These are phyloP conservation scores for Ochropleura plecta DNA, from an alignment of 2,888 invertebrate genomes.

Conservation along the genomic window DNA sequence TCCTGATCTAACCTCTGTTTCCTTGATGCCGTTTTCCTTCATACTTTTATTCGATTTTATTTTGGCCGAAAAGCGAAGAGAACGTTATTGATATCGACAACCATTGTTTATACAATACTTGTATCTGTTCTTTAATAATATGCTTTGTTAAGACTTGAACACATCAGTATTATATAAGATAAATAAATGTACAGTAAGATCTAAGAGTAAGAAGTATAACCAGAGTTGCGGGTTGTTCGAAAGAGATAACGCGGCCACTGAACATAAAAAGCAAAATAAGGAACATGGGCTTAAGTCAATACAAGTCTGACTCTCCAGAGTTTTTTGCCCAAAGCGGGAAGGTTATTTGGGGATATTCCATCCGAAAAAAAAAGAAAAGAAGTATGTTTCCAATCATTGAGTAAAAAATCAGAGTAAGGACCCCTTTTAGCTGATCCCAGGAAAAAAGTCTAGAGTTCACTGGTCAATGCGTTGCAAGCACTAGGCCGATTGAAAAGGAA, in stretches of 20 bases:
- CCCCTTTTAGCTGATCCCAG: too few relatives aligned
- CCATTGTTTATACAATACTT: constrained; percentile 28
- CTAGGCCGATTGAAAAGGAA: not conserved
- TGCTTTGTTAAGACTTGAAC: not conserved
- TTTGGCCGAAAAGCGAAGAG: constrained; percentile 16
- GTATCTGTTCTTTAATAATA: constrained; percentile 22
- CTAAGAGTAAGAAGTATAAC: too few relatives aligned
- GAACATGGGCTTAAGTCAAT: too few relatives aligned
- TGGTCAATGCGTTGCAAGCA: not conserved
- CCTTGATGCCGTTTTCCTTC: not conserved
- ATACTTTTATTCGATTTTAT: not conserved
- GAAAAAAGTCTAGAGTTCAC: not conserved
- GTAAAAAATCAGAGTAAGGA: not conserved
- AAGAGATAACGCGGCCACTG: too few relatives aligned
- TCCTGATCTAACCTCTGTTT: not conserved
- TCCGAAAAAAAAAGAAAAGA: too few relatives aligned
- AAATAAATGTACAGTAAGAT: not conserved
- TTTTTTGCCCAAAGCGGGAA: too few relatives aligned
- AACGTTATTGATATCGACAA: constrained; percentile 37
- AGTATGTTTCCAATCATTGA: too few relatives aligned
- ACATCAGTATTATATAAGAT: not conserved
- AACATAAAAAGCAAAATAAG: too few relatives aligned
- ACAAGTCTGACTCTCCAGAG: too few relatives aligned
- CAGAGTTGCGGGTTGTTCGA: too few relatives aligned
- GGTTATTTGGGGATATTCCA: too few relatives aligned